Conservation (phyloP, 1,140 invertebrate genomes). For the Harpegnathos saltator region DNA sequence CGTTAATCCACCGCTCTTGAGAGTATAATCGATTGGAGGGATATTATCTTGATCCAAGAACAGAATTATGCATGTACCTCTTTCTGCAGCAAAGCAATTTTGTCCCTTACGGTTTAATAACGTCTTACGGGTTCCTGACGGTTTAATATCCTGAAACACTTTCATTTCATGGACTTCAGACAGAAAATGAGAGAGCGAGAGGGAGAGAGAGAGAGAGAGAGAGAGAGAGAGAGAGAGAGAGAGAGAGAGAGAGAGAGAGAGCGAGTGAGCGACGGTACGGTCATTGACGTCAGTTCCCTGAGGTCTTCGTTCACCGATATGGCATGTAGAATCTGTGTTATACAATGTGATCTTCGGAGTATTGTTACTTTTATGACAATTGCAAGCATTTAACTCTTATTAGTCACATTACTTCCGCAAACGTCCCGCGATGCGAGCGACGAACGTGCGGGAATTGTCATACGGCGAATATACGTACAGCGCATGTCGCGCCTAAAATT, state of each 20-base stretch:
- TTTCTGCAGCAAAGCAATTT: slow-evolving; percentile 46
- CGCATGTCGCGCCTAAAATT: too few species aligned
- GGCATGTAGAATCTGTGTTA: slow-evolving; percentile 37
- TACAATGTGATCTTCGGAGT: background rate
- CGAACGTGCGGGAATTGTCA: background rate
- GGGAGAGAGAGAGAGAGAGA: too few species aligned
- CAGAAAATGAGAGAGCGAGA: too few species aligned
- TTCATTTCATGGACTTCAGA: slow-evolving; percentile 50
- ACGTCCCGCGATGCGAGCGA: background rate
- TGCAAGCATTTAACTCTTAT: slow-evolving; percentile 1
- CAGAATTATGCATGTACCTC: slow-evolving; percentile 28
- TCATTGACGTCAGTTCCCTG: slow-evolving; percentile 40
- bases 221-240: too few species aligned
- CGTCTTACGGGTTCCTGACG: slow-evolving; percentile 29
- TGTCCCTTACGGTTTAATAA: slow-evolving; percentile 51
- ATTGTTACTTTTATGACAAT: background rate
- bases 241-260: background rate
- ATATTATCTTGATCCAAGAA: background rate
- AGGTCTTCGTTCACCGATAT: background rate
- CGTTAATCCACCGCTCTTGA: background rate
- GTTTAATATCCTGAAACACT: slow-evolving; percentile 59
- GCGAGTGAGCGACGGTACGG: slow-evolving; percentile 6
- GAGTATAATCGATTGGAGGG: background rate
- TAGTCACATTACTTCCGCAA: background rate
- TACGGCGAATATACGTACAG: background rate